Conservation (phyloP, 2,113 vertebrate species). For the Corythornis vintsioides region DNA sequence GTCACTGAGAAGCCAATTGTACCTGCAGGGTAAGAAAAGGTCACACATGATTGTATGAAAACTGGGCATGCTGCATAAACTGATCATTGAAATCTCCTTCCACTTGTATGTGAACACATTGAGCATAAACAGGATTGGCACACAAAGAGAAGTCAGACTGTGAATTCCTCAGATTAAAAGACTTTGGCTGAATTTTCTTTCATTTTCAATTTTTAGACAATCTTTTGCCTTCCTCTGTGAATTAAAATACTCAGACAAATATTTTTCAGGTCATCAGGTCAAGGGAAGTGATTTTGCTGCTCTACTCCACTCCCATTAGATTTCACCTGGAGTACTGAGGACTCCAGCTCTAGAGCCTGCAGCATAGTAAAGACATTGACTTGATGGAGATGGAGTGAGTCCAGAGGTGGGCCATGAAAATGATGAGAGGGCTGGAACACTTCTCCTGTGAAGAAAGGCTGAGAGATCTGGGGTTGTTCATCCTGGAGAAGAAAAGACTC, state of each 20-base stretch:
- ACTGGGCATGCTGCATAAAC: constrained; percentile 2
- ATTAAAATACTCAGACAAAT: background rate
- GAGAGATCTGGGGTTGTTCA: background rate
- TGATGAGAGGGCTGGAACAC: background rate
- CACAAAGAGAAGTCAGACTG: background rate
- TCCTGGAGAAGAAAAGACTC: background rate
- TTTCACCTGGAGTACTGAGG: no score
- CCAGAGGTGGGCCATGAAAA: no score
- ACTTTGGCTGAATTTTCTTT: background rate
- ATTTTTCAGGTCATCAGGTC: background rate
- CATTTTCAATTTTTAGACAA: background rate
- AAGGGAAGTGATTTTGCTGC: background rate
- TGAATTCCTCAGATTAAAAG: background rate
- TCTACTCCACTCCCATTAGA: no score
- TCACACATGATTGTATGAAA: constrained; percentile 7
- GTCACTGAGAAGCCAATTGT: constrained; percentile 28
- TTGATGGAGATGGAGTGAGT: no score
- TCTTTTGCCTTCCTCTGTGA: background rate
- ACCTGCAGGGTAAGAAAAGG: constrained; percentile 18
- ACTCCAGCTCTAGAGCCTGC: no score
- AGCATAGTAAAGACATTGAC: no score
- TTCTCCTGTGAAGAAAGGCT: background rate
- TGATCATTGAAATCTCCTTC: constrained; percentile 25
- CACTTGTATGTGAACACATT: background rate
- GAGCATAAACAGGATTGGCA: background rate